Evolutionary conservation across 2,113 vertebrate genomes (phyloP).

Genomic region (Agelaius tricolor): DNA sequence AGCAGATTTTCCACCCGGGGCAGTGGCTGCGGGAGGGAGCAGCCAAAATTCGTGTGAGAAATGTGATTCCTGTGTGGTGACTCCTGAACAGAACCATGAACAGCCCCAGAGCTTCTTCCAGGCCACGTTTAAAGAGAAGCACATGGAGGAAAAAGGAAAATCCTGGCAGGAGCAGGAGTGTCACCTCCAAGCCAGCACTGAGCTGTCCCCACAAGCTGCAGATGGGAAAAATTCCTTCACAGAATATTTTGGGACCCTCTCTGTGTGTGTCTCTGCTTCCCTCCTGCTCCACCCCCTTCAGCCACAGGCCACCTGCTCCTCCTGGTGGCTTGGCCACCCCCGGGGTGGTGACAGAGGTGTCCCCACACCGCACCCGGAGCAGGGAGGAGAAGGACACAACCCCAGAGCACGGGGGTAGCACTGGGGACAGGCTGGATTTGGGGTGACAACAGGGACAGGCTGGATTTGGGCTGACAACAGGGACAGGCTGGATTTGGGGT

Average conservation of each 20-base stretch:
- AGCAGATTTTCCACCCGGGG: background rate
- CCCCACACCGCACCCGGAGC: fast-evolving
- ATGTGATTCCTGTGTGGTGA: background rate
- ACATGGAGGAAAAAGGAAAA: background rate
- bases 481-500: background rate
- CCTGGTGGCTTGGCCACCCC: background rate
- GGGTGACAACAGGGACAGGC: background rate
- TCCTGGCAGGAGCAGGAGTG: background rate
- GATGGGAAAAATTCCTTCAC: fast-evolving
- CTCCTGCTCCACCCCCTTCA: background rate
- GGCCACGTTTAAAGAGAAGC: background rate
- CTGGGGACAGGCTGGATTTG: background rate
- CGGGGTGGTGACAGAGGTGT: background rate
- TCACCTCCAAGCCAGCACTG: fast-evolving
- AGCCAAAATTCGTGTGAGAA: background rate
- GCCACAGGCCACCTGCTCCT: background rate
- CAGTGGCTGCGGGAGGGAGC: background rate
- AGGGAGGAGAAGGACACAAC: background rate
- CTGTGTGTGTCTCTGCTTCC: fast-evolving
- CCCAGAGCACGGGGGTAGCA: background rate
- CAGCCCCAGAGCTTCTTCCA: background rate
- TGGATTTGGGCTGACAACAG: background rate
- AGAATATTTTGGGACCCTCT: background rate
- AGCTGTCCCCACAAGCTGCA: fast-evolving
- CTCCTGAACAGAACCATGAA: background rate